Evolutionary conservation across 2,888 invertebrate species (phyloP), one percentile per base, ranked within the genome.

Genomic region (Oscheius onirici): DNA sequence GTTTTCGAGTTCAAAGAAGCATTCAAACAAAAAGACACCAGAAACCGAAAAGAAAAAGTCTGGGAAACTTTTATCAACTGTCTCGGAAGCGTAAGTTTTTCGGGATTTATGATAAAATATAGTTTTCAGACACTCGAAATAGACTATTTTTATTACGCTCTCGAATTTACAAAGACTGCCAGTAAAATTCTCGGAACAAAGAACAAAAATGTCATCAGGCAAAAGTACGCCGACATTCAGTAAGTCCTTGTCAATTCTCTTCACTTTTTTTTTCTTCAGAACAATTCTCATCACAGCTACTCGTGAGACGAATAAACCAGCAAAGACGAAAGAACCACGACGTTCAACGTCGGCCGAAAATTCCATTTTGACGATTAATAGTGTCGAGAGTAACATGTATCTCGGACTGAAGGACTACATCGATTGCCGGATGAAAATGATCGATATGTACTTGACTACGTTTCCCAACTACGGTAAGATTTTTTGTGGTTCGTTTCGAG

Each of bases 351-450:
- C 58, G 15, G 43, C 41, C 41, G 58, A 58, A 20, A 41, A 41
- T n/a, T 41, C 58, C 5, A n/a, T 40, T n/a, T 11, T 58, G 6
- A 11, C 40, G 2, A 20, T 41, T 5, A 58, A 40, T 20, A 41
- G 20, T 40, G 41, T 17, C 8, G 58, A 58, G 43, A 17, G 20
- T 17, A 40, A 2, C 40, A 17, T 58, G 41, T 58, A 41, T n/a
- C 17, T 41, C 13, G 24, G 17, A 41, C 24, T 58, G n/a, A 40
- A 43, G 20, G 58, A 58, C 2, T 58, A 58, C 58, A 17, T 58
- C 41, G 58, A 58, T 15, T 58, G 41, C 41, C 40, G 58, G 24
- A 24, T 58, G 41, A 58, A 58, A 40, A 58, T 58, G 58, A 58
- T 58, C 58, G 58, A 58, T 58, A 40, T 58, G 20, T 58, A 58